phyloP scores from a whole-genome alignment of 2,113 vertebrate species.

The Grantiella picta region DNA sequence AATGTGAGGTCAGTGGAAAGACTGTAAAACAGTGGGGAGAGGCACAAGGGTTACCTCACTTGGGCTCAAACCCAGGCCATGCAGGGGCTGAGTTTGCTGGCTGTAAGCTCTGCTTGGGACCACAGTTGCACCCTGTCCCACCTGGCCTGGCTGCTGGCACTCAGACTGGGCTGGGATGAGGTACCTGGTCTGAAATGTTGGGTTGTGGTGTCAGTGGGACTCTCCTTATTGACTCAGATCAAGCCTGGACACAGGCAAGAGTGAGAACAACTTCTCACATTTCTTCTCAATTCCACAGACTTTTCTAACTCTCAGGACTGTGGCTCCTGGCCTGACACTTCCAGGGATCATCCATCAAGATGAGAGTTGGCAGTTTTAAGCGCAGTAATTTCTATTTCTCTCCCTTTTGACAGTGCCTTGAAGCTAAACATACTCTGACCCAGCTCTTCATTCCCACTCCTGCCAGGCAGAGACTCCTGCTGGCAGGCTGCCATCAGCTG shows the following conservation, averaged over 20 bases:
- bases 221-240: not conserved
- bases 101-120: not conserved
- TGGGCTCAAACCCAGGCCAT: not conserved
- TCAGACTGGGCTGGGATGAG: accelerated
- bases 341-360: not conserved
- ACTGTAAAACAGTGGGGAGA: conserved; percentile 62
- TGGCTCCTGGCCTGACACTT: not conserved
- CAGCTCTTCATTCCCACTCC: not conserved
- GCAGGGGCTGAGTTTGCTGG: not conserved
- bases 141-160: not conserved
- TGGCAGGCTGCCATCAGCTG: not conserved
- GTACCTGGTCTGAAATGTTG: accelerated
- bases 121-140: accelerated
- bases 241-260: not conserved
- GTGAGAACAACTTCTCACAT: not conserved
- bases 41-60: not conserved
- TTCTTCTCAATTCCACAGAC: not conserved
- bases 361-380: not conserved
- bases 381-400: not conserved
- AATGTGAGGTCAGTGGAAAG: not conserved
- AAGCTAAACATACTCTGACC: not conserved
- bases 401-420: not conserved
- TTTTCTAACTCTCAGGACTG: not conserved
- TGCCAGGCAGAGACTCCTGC: not conserved
- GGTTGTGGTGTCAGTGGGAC: not conserved